Conservation (phyloP, 2,888 invertebrate genomes). For the Lamellibrachia satsuma region DNA sequence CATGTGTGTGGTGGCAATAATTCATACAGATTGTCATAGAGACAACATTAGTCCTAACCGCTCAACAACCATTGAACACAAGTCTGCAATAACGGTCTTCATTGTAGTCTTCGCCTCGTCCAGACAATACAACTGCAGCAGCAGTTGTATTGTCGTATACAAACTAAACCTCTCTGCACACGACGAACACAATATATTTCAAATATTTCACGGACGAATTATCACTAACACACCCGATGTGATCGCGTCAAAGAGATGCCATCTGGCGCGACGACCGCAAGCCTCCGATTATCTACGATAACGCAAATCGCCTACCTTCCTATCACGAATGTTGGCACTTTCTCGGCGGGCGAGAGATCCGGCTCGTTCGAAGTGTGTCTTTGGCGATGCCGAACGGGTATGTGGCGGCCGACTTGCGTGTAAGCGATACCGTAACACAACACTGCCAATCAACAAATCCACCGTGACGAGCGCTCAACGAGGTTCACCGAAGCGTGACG, state of each 20-base stretch:
- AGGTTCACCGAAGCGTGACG: background rate
- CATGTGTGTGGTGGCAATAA: background rate
- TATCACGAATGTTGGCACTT: background rate
- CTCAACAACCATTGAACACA: background rate
- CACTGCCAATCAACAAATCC: slow-evolving; percentile 17
- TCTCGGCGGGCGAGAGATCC: background rate
- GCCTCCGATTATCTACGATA: background rate
- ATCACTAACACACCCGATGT: background rate
- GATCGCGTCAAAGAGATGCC: background rate
- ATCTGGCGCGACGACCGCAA: background rate
- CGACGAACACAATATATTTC: background rate
- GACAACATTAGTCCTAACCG: background rate
- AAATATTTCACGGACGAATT: background rate
- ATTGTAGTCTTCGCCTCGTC: background rate
- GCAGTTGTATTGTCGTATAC: background rate
- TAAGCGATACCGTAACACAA: background rate
- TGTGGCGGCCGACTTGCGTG: background rate
- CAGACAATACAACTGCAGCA: background rate
- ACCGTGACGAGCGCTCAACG: background rate
- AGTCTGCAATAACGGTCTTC: background rate
- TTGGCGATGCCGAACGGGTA: background rate
- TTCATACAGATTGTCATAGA: background rate
- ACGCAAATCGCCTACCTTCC: background rate
- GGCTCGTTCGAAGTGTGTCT: background rate
- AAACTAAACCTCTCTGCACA: background rate